phyloP scores from a whole-genome alignment of 2,797 vertebrate species.

The Semotilus atromaculatus region DNA sequence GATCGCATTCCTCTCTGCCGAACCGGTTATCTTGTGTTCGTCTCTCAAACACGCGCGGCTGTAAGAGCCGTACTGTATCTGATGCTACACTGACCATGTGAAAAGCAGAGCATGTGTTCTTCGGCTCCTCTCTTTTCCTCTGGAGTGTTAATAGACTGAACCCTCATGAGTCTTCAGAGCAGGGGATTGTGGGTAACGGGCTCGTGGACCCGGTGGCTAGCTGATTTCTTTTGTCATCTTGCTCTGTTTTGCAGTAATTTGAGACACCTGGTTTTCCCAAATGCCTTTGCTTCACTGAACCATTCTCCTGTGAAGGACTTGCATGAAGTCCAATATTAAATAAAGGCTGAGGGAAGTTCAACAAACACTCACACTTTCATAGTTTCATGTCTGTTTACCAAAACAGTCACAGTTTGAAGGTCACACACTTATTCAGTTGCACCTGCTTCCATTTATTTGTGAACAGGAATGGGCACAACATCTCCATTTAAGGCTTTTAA shows the following conservation, averaged over 20 bases:
- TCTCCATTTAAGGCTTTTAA: too few relatives aligned
- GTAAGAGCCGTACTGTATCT: conserved; percentile 8
- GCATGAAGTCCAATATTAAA: not conserved
- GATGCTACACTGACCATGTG: conserved; percentile 24
- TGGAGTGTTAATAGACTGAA: conserved; percentile 33
- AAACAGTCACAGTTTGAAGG: not conserved
- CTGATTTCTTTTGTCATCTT: not conserved
- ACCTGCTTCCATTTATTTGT: not conserved
- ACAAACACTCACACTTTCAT: not conserved
- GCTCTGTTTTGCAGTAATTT: not conserved
- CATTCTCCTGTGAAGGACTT: conserved; percentile 2
- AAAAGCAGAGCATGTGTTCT: not conserved
- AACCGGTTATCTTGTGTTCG: not conserved
- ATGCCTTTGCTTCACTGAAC: not conserved
- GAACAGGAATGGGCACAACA: not conserved
- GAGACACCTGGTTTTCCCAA: not conserved
- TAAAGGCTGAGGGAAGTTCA: not conserved
- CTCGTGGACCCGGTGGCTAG: conserved; percentile 9
- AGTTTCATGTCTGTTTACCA: not conserved
- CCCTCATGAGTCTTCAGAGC: not conserved
- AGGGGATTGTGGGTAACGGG: conserved; percentile 30
- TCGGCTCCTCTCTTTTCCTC: not conserved
- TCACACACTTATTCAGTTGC: not conserved
- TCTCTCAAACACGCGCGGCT: not conserved
- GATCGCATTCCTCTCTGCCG: conserved; percentile 28